Evolutionary conservation across 2,797 vertebrate genomes (phyloP), one percentile per base, ranked within the genome.

Genomic region (Pyrocephalus nanus): DNA sequence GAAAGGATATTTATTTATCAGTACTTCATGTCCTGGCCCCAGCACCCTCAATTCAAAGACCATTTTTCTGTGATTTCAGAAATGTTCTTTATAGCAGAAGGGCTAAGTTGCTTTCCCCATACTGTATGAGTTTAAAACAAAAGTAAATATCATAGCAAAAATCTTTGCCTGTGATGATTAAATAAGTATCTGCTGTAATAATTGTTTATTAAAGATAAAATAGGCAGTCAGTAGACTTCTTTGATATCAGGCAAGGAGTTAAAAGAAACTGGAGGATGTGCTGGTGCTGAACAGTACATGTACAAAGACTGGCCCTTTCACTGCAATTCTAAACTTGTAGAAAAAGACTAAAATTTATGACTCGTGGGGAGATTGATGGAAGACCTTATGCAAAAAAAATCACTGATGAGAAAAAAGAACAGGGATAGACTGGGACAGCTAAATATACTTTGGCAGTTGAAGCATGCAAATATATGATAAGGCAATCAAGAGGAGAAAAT

Each of bases 401-500:
- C 60, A 58, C 25, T 38, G 23, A 38, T 57, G 45, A 85, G 27
- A 74, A 64, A 74, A 66, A 57, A 34, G 60, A 83, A 45, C 0
- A 0, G 11, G 12, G 12, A 54, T 69, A 45, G 30, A 43, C 25
- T 55, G n/a, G 25, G 34, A 90, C 21, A 72, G n/a, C n/a, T 90
- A 62, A 88, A 75, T 58, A 70, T 19, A 48, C 7, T 75, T 86
- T 42, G 32, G 20, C 47, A 66, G 13, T 8, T 65, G 58, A 70
- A 84, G 43, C 43, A 75, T 34, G 25, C 47, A 93, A 81, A 69
- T 64, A 61, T 36, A 51, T 30, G 81, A 69, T n/a, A 72, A 81
- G 48, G 15, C 69, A 88, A 76, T 25, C 40, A 75, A 78, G 58
- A 77, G 23, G 34, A 92, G n/a, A 70, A 90, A 88, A 81, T 18